Base-by-base conservation (phyloP, 2,888 invertebrate species). In the Hirtodrosophila cameraria region DNA sequence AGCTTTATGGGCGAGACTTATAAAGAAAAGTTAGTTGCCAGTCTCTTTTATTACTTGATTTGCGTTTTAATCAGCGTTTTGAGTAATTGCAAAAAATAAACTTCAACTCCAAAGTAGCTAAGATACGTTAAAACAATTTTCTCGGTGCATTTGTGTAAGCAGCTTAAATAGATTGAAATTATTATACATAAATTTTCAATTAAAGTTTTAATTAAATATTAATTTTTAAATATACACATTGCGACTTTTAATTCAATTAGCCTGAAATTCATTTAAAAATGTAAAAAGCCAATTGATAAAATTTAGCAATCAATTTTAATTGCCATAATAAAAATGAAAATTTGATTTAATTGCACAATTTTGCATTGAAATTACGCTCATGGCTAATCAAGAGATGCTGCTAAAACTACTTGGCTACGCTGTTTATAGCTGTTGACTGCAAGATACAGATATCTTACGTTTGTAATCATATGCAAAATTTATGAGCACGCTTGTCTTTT, bases 21-120 rank as follows among this genome's bases (percentile, higher is more conserved):
- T 80, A 86, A 86, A 86, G 79, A 79, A 86, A 83, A 79, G 62
- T 79, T 86, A 63, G 57, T 23, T 60, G 55, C 41, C 43, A 36
- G 57, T 70, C 54, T 59, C 18, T 30, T 48, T 78, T 70, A 64
- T 58, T 55, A 57, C 53, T 86, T 82, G 66, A 75, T 79, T 69
- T 79, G 58, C 63, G 52, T 64, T 73, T 85, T 78, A 85, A 85
- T 79, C 66, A 85, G 83, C 43, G 16, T 58, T 64, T 50, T 75
- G 71, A 82, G 71, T 79, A 86, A 85, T 78, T 78, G 57, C 66
- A 28, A 28, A 50, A 27, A 20, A 28, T n/a, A 45, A 48, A 20
- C 41, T 13, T 11, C 18, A 16, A 28, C 11, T 28, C 30, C 7
- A 59, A 20, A 58, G 48, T 39, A 52, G 39, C 41, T 16, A 20